A percentile compares a stretch with the other conserved stretches of the same genome.
These are phyloP conservation scores for Sciurus vulgaris DNA, from an alignment of 2,797 vertebrate genomes.

Conservation along the genomic window DNA sequence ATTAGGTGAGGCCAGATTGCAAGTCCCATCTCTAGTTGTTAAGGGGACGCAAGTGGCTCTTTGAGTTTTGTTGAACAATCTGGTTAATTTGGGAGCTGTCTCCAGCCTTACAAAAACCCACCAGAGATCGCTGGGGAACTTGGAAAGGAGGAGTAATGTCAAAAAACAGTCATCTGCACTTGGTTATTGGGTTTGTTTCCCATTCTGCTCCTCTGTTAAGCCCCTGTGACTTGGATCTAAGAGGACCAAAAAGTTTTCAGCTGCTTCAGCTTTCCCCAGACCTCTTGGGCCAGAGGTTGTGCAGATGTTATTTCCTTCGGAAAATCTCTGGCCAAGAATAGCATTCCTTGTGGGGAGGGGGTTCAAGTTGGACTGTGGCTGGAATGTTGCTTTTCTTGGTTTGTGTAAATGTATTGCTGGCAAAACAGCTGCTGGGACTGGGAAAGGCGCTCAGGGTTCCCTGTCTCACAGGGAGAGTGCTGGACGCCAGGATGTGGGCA, in stretches of 20 bases:
- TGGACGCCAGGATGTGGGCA: neutral
- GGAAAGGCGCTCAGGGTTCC: neutral
- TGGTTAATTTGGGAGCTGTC: neutral
- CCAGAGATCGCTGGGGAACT: neutral
- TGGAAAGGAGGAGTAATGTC: neutral
- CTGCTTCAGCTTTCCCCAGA: conserved; percentile 71
- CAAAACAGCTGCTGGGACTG: conserved; percentile 52
- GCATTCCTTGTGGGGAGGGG: conserved; percentile 71
- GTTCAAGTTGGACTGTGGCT: conserved; percentile 52
- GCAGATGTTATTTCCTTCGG: conserved; percentile 81
- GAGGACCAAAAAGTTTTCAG: conserved; percentile 27
- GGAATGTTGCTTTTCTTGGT: conserved; percentile 73
- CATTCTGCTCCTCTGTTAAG: neutral
- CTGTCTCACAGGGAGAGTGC: neutral
- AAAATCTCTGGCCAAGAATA: conserved; percentile 79
- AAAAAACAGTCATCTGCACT: neutral
- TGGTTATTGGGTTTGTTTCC: neutral
- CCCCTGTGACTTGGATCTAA: conserved; percentile 27
- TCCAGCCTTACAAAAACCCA: neutral
- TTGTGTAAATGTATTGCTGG: conserved; percentile 61
- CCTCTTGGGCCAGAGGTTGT: conserved; percentile 49
- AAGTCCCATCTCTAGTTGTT: neutral
- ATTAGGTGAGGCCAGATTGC: neutral
- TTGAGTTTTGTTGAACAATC: conserved; percentile 1
- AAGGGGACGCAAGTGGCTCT: neutral